Conservation (phyloP, 2,113 vertebrate species). For the Leptobrachium leishanense region DNA sequence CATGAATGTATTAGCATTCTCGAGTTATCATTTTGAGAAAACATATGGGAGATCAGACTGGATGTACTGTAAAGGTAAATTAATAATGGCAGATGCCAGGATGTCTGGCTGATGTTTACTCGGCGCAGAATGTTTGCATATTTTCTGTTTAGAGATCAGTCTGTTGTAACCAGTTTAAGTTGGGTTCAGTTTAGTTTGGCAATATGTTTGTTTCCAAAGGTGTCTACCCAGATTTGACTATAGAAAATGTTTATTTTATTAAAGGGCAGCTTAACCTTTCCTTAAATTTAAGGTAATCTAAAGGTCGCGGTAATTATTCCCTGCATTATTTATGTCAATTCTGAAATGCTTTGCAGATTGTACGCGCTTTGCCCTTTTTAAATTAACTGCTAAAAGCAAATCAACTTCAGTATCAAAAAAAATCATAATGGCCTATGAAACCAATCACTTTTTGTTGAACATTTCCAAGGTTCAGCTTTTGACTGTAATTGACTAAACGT, state of each 20-base stretch:
- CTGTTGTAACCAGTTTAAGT: constrained; percentile 54
- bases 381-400: constrained; percentile 61
- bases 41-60: constrained; percentile 73
- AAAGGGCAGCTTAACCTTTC: constrained; percentile 78
- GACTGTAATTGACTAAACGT: constrained; percentile 62
- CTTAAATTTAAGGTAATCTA: constrained; percentile 74
- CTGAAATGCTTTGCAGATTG: constrained; percentile 67
- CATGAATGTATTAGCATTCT: constrained; percentile 59
- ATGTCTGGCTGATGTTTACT: constrained; percentile 74
- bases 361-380: constrained; percentile 67
- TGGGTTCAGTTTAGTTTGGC: constrained; percentile 60
- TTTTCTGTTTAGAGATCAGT: constrained; percentile 70
- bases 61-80: constrained; percentile 80
- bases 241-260: constrained; percentile 74
- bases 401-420: constrained; percentile 59
- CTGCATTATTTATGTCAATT: constrained; percentile 75
- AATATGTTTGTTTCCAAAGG: constrained; percentile 66
- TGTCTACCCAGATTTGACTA: constrained; percentile 69
- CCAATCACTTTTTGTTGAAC: constrained; percentile 56
- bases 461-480: constrained; percentile 55
- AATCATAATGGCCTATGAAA: constrained; percentile 61
- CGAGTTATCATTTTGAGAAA: constrained; percentile 78
- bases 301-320: constrained; percentile 75
- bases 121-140: constrained; percentile 61
- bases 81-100: constrained; percentile 73